Base-by-base conservation (phyloP, 2,888 invertebrate species). In the Abrostola tripartita region DNA sequence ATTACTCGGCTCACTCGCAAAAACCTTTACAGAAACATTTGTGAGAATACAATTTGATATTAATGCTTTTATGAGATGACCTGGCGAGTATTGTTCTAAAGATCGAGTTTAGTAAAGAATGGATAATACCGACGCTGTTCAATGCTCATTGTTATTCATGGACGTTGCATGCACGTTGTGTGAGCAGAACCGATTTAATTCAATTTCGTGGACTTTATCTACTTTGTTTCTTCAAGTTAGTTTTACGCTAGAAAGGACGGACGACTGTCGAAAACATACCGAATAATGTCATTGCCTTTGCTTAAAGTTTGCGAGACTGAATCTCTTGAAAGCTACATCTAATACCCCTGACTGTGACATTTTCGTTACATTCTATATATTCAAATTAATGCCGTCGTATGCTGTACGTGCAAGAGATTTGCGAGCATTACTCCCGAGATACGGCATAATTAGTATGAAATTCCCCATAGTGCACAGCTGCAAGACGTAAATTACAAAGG, bases 21-120 rank as follows among this genome's bases (percentile, higher is more conserved):
- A 82, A 74, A 67, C 71, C 74, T 74, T 76, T 72, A 68, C 52
- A 73, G 65, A 63, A 74, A 71, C 56, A 71, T 79, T 79, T 65
- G 65, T 57, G 68, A 44, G 70, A 70, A 68, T 69, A 76, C 75
- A 78, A 81, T 80, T 79, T 73, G 54, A 78, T 76, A 75, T 79
- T 78, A 78, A 82, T 77, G 71, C 73, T 78, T 73, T 78, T 68
- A 73, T 74, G 74, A 68, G 55, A 76, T 74, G 54, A 70, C 71
- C 47, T 35, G 49, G 60, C 52, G 66, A 64, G 40, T 54, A 65
- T 74, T 67, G 64, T 75, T 74, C 12, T 74, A 44, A 57, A 47
- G 38, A 66, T 68, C n/a, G 52, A 51, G 62, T 69, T 62, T 44
- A 47, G 66, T 37, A 44, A 54, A 36, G 50, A 40, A 42, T 47